These are phyloP conservation scores for Kobus ellipsiprymnus DNA, from an alignment of 2,113 vertebrate species.

Conservation along the genomic window DNA sequence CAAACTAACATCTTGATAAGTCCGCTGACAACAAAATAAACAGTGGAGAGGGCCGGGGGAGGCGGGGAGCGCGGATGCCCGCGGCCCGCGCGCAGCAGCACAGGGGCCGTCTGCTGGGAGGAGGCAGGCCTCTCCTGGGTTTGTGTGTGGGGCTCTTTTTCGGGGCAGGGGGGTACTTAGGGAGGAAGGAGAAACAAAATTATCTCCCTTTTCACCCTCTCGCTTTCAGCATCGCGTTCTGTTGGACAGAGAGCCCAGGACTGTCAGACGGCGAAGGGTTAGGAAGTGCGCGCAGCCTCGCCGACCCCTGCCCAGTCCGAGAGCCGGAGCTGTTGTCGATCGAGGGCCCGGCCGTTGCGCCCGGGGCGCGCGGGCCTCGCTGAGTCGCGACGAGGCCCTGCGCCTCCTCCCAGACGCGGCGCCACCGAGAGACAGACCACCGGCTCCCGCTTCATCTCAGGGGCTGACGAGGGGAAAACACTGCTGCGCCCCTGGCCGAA, in stretches of 20 bases:
- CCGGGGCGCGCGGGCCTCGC: too few relatives aligned
- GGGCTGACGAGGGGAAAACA: not conserved
- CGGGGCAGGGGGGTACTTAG: rapidly evolving
- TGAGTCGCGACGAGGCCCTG: not conserved
- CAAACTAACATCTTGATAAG: slow-evolving; percentile 51
- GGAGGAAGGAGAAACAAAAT: not conserved
- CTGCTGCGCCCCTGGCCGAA: not conserved
- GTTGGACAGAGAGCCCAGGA: not conserved
- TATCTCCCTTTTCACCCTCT: not conserved
- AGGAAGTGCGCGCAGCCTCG: not conserved
- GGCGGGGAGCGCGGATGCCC: not conserved
- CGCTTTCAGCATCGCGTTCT: not conserved
- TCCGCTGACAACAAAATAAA: slow-evolving; percentile 66
- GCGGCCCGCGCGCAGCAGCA: not conserved
- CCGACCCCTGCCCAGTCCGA: rapidly evolving
- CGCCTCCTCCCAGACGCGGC: not conserved
- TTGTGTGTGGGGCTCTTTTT: not conserved
- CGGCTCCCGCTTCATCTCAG: not conserved
- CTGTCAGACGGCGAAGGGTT: not conserved
- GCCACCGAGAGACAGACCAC: not conserved
- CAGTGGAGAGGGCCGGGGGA: not conserved
- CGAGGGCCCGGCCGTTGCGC: not conserved
- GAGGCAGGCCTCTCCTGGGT: not conserved
- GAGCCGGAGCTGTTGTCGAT: not conserved
- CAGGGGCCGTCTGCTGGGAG: not conserved